Conservation (phyloP, 2,888 invertebrate genomes). For the Isoperla grammatica region DNA sequence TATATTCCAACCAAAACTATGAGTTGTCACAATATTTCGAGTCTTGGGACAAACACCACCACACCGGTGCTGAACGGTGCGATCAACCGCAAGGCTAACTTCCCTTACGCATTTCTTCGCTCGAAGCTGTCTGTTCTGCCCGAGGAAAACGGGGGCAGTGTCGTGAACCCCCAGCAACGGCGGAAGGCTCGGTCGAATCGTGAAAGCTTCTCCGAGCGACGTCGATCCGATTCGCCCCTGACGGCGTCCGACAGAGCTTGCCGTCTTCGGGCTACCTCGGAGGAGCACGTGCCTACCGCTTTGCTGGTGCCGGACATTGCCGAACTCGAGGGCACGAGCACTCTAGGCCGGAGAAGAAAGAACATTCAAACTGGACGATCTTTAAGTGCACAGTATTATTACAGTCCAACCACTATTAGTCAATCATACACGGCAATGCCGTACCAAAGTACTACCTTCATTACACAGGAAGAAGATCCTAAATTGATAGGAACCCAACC, state of each 20-base stretch:
- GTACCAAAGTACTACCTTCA: conserved; percentile 17
- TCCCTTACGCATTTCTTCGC: conserved; percentile 71
- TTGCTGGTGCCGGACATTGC: conserved; percentile 28
- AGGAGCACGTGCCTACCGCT: conserved; percentile 50
- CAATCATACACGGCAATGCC: conserved; percentile 27
- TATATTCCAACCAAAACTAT: conserved; percentile 57
- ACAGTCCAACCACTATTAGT: conserved; percentile 5
- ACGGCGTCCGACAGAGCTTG: conserved; percentile 24
- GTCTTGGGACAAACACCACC: conserved; percentile 44
- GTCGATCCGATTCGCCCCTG: conserved; percentile 45
- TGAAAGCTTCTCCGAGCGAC: conserved; percentile 51
- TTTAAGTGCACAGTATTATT: conserved; percentile 14
- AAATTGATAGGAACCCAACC: conserved; percentile 26
- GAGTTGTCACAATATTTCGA: conserved; percentile 67
- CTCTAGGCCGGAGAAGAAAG: conserved; percentile 38
- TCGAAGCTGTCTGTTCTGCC: conserved; percentile 71
- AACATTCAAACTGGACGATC: conserved; percentile 15
- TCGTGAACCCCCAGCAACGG: conserved; percentile 46
- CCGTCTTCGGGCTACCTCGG: conserved; percentile 53
- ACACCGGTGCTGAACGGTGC: conserved; percentile 3
- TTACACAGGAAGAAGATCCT: conserved; percentile 7
- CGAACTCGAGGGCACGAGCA: conserved; percentile 40
- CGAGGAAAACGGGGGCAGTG: conserved; percentile 55
- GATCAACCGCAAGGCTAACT: conserved; percentile 51
- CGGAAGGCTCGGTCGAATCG: conserved; percentile 42